Evolutionary conservation across 35 echinoderm and acorn worm genomes (phyloP), one percentile per base, ranked within the genome.

Genomic region (Ptychodera flava): DNA sequence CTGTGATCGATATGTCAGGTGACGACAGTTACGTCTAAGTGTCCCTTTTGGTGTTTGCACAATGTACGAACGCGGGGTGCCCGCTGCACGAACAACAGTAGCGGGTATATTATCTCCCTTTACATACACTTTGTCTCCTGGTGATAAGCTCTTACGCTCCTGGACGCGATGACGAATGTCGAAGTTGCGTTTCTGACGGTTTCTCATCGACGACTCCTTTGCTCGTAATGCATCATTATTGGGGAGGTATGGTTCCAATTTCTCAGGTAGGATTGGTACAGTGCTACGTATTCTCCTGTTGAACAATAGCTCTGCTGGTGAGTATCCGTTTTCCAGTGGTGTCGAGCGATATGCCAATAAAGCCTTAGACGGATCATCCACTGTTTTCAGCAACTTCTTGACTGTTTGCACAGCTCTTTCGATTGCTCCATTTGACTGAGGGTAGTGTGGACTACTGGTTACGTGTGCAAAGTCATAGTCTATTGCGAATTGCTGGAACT

Each of bases 311-410:
- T 93, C 79, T 36, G 36, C 87, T 86, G 87, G 91, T 15, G 83
- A 82, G 38, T 80, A 36, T 28, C 87, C 87, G 86, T 78, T 35
- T 14, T 84, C 77, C 1, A 93, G 88, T 22, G 88, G 90, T 12
- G 94, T 87, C 1, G 87, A 81, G 32, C 91, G 35, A 78, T 95
- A 95, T 12, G 92, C 84, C 76, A 92, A 37, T 1, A 96, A 37
- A 15, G 82, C 31, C n/a, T n/a, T n/a, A n/a, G n/a, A n/a, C n/a
- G n/a, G n/a, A n/a, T n/a, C n/a, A n/a, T n/a, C n/a, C n/a, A n/a
- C 38, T 75, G 86, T 93, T 15, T 76, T 82, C 75, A 90, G 85
- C 1, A 93, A 33, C 15, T 33, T 79, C 34, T 90, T 93, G 14
- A 79, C 81, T 0, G 88, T 87, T 0, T 87, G 32, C 30, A 97